Base-by-base conservation (phyloP, 1,140 invertebrate species). In the Pentalonia nigronervosa region DNA sequence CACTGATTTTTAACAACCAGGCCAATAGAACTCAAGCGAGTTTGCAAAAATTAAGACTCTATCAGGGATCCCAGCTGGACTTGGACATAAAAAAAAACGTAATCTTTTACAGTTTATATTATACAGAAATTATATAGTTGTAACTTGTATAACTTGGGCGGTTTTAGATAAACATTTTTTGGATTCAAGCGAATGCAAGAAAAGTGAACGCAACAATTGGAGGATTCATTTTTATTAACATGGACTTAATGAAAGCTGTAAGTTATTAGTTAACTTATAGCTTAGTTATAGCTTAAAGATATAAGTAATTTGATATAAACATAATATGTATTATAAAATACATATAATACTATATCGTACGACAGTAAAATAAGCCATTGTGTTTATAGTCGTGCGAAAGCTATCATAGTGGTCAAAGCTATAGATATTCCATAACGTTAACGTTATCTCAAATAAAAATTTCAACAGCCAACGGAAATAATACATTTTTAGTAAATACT, bases 181-280 rank as follows among this genome's bases (percentile, higher is more conserved):
- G 60, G 60, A 67, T 67, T n/a, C 60, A 67, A 67, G 30, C 60
- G 3, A 25, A 30, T n/a, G 30, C 30, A 11, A 67, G 60, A 67
- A 67, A 67, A n/a, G 30, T 67, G 14, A 67, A 67, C 30, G 30
- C 60, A 4, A 67, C 60, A 67, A 67, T 67, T n/a, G 60, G 30
- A 67, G 60, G 60, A 67, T 67, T 67, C 30, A n/a, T 67, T n/a
- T 67, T n/a, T n/a, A 67, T 67, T n/a, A 67, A 67, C 60, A 67
- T 67, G 45, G 23, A 88, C 9, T 88, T 88, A 41, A 45, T 88
- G 30, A 88, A 48, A 48, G 47, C 86, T 25, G 86, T 88, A 45
- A 88, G 45, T 88, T 36, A 36, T 81, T n/a, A n/a, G n/a, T n/a
- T n/a, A n/a, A n/a, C n/a, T n/a, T n/a, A n/a, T n/a, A n/a, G n/a